A percentile compares a stretch with the other conserved stretches of the same genome.
These are phyloP conservation scores for Cotesia chilonis DNA, from an alignment of 1,140 invertebrate species.

Conservation along the genomic window DNA sequence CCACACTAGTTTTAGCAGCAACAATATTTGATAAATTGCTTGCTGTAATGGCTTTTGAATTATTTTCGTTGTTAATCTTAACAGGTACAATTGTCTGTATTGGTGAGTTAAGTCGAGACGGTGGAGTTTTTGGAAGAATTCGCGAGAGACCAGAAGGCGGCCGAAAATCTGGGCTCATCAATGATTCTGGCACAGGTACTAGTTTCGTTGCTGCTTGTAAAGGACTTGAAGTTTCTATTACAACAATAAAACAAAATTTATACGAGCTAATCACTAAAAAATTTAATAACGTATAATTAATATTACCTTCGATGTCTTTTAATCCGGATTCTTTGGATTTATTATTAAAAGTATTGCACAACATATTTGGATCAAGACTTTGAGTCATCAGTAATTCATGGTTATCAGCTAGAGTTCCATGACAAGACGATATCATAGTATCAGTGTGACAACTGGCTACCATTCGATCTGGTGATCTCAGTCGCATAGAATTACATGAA, in stretches of 20 bases:
- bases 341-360: slow-evolving; percentile 53
- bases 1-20: slow-evolving; percentile 48
- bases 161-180: slow-evolving; percentile 84
- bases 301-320: slow-evolving; percentile 55
- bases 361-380: slow-evolving; percentile 70
- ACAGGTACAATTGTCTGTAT: slow-evolving; percentile 54
- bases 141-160: slow-evolving; percentile 62
- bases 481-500: slow-evolving; percentile 62
- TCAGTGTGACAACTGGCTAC: slow-evolving; percentile 72
- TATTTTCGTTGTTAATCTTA: slow-evolving; percentile 47
- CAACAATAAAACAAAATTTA: slow-evolving; percentile 20
- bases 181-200: slow-evolving; percentile 84
- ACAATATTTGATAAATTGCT: slow-evolving; percentile 56
- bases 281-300: background rate
- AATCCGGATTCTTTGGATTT: slow-evolving; percentile 47
- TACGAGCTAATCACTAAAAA: background rate
- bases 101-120: slow-evolving; percentile 57
- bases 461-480: slow-evolving; percentile 77
- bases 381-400: slow-evolving; percentile 70
- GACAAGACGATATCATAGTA: slow-evolving; percentile 56
- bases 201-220: slow-evolving; percentile 83
- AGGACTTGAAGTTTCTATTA: slow-evolving; percentile 67
- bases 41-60: slow-evolving; percentile 52
- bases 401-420: slow-evolving; percentile 50
- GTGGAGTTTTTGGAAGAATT: slow-evolving; percentile 55